These are phyloP conservation scores for Melozone crissalis DNA, from an alignment of 2,113 vertebrate genomes.

Conservation along the genomic window DNA sequence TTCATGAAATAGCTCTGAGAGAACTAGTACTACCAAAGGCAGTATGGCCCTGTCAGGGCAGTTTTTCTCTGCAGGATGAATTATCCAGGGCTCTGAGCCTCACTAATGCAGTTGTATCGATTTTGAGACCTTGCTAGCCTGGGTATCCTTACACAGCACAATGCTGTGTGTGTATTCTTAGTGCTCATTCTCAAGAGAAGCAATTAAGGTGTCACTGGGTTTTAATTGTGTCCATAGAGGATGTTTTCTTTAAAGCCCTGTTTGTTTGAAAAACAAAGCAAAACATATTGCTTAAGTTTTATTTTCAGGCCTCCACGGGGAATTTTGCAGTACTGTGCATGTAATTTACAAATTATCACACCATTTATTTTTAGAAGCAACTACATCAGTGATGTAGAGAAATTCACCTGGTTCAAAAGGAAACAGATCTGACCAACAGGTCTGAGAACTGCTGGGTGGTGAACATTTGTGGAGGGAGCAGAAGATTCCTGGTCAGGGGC, in stretches of 20 bases:
- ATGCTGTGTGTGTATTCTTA: neutral
- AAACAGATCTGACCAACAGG: neutral
- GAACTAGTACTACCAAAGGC: neutral
- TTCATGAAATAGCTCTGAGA: neutral
- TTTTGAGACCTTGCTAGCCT: neutral
- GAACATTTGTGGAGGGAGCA: rapidly evolving
- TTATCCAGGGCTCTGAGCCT: neutral
- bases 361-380: neutral
- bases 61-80: neutral
- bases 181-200: neutral
- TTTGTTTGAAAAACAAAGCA: neutral
- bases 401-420: neutral
- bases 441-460: neutral
- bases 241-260: neutral
- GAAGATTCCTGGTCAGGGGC: neutral
- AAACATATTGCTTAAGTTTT: neutral
- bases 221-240: neutral
- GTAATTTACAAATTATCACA: neutral
- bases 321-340: neutral
- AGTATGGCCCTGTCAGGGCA: neutral
- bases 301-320: neutral
- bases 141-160: neutral
- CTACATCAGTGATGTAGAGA: neutral
- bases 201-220: neutral
- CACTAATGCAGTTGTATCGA: conserved; percentile 7